Percentiles rank a stretch among this genome's conserved stretches.
Conservation (phyloP, 2,888 invertebrate genomes). For the Eulithis testata region DNA sequence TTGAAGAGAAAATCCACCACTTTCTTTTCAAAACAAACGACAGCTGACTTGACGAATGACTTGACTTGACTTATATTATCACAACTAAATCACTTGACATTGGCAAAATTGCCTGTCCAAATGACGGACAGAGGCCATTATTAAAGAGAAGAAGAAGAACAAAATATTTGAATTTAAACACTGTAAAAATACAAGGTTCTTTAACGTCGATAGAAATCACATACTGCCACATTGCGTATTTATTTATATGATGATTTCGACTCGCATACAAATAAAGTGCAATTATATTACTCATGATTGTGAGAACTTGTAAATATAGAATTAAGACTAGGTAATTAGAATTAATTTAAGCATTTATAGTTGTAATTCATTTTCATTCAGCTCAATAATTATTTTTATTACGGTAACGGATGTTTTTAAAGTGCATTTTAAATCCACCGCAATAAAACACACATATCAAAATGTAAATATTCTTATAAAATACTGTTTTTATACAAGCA, state of each 20-base stretch:
- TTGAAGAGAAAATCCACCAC: too few relatives aligned
- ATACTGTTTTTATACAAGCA: slow-evolving; percentile 13
- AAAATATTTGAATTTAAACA: slow-evolving; percentile 20
- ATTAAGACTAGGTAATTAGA: slow-evolving; percentile 56
- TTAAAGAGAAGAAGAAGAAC: too few relatives aligned
- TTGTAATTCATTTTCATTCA: slow-evolving; percentile 44
- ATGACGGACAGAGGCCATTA: too few relatives aligned
- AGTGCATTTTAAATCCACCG: slow-evolving; percentile 57
- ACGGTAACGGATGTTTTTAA: slow-evolving; percentile 38
- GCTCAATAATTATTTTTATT: slow-evolving; percentile 52
- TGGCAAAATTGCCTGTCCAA: too few relatives aligned
- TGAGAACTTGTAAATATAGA: slow-evolving; percentile 80
- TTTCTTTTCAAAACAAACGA: too few relatives aligned
- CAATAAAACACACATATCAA: slow-evolving; percentile 79
- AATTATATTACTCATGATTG: slow-evolving; percentile 83
- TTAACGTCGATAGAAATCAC: slow-evolving; percentile 35
- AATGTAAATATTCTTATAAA: slow-evolving; percentile 48
- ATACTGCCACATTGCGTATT: slow-evolving; percentile 61
- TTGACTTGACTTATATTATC: too few relatives aligned
- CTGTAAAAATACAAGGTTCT: slow-evolving; percentile 3
- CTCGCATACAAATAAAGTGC: slow-evolving; percentile 81
- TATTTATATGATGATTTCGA: slow-evolving; percentile 67
- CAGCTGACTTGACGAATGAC: too few relatives aligned
- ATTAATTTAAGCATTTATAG: slow-evolving; percentile 78
- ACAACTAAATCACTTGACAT: too few relatives aligned